A percentile compares a stretch with the other conserved stretches of the same genome.
Conservation (phyloP, 1,140 invertebrate genomes). For the silkworm (Bombyx mori) region DNA sequence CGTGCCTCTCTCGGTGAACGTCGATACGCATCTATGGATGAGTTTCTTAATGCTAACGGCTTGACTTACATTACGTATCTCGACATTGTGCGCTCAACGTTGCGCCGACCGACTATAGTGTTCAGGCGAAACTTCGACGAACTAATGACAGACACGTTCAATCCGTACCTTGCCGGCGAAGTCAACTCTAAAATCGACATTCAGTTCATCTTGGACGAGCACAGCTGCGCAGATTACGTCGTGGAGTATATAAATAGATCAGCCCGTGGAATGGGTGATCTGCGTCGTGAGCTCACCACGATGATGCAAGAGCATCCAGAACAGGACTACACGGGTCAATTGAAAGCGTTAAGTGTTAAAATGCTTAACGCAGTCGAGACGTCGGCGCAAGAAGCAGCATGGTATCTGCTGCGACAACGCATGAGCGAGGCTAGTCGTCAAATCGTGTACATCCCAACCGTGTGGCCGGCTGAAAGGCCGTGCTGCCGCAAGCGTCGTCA, state of each 20-base stretch:
- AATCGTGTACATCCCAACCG: conserved; percentile 46
- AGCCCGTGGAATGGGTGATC: conserved; percentile 41
- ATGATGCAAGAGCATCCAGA: conserved; percentile 45
- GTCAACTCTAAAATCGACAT: conserved; percentile 46
- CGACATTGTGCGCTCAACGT: conserved; percentile 38
- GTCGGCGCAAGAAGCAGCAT: conserved; percentile 57
- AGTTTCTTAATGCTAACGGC: conserved; percentile 31
- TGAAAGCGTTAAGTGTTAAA: conserved; percentile 42
- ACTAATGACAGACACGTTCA: conserved; percentile 43
- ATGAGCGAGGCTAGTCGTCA: conserved; percentile 28
- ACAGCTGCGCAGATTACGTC: conserved; percentile 37
- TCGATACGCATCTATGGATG: conserved; percentile 27
- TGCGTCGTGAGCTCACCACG: conserved; percentile 36
- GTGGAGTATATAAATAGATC: conserved; percentile 56
- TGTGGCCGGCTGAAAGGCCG: conserved; percentile 44
- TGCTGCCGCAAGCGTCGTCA: conserved; percentile 31
- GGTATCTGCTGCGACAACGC: conserved; percentile 44
- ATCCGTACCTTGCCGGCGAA: conserved; percentile 34
- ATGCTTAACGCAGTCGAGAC: conserved; percentile 52
- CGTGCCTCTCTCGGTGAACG: conserved; percentile 26
- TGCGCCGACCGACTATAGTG: conserved; percentile 29
- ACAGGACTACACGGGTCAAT: conserved; percentile 23
- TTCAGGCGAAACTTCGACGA: conserved; percentile 33
- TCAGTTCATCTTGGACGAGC: conserved; percentile 55
- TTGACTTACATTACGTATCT: conserved; percentile 33